These are phyloP conservation scores for Spatula versicolor DNA, from an alignment of 2,797 vertebrate genomes.

Conservation along the genomic window DNA sequence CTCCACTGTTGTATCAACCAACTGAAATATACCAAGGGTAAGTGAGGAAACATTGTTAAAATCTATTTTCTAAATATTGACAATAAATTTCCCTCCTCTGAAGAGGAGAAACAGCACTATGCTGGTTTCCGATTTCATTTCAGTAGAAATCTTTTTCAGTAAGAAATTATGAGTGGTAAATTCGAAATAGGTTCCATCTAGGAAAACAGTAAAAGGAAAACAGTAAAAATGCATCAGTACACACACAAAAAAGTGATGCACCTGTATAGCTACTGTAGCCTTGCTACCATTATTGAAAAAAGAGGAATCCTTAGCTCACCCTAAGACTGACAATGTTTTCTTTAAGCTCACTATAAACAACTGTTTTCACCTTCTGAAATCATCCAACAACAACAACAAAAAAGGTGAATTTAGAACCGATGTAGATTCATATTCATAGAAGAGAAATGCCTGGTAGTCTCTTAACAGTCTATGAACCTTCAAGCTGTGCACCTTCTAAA, in stretches of 20 bases:
- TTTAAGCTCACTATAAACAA: neutral
- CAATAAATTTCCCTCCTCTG: neutral
- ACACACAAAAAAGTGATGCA: neutral
- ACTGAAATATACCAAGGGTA: constrained; percentile 71
- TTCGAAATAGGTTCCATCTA: neutral
- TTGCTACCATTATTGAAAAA: neutral
- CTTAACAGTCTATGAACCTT: neutral
- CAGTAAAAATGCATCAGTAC: neutral
- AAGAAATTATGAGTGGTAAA: neutral
- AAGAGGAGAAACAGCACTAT: neutral
- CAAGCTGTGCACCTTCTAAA: neutral
- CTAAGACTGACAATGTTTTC: neutral
- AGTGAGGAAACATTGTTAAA: neutral
- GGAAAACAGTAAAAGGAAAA: no score
- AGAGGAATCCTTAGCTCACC: neutral
- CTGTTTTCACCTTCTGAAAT: neutral
- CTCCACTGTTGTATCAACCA: constrained; percentile 99
- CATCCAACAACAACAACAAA: neutral
- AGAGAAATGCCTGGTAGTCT: fast-evolving
- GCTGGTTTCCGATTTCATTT: neutral
- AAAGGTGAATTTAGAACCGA: neutral
- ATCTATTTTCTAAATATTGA: neutral
- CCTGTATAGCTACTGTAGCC: neutral
- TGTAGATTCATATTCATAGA: neutral
- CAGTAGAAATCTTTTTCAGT: neutral